These are phyloP conservation scores for Panagrolaimus sp. DNA, from an alignment of 1,140 invertebrate species.

Conservation along the genomic window DNA sequence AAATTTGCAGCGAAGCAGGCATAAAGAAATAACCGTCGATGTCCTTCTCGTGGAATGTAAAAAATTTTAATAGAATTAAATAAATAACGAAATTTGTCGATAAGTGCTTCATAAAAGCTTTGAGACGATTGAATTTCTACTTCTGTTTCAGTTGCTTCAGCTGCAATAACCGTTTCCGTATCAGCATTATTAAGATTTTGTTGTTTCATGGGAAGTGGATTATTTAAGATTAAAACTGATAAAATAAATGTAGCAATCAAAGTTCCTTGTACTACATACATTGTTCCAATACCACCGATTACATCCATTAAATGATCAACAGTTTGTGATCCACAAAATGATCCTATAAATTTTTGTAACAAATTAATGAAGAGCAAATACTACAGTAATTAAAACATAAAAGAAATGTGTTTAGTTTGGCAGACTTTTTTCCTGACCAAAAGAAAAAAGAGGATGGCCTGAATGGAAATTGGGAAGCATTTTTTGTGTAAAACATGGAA, in stretches of 20 bases:
- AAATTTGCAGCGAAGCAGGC: slow-evolving; percentile 5
- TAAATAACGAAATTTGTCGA: neutral
- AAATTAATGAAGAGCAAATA: no score
- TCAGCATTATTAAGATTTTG: neutral
- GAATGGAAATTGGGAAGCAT: no score
- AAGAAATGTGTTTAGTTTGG: no score
- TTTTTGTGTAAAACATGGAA: no score
- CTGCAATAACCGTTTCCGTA: neutral
- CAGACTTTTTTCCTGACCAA: no score
- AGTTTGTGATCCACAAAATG: slow-evolving; percentile 20
- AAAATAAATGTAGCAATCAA: slow-evolving; percentile 13
- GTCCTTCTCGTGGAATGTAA: slow-evolving; percentile 12
- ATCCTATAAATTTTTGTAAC: no score
- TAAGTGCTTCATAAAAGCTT: neutral
- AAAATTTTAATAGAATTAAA: slow-evolving; percentile 13
- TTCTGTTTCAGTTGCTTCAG: neutral
- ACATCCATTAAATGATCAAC: neutral
- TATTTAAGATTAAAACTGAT: slow-evolving; percentile 14
- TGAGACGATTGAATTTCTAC: neutral
- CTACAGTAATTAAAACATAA: no score
- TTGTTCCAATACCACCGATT: slow-evolving; percentile 3
- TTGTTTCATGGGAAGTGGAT: neutral
- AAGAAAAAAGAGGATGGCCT: no score
- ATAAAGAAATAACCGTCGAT: slow-evolving; percentile 13
- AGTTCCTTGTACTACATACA: slow-evolving; percentile 16